A percentile compares a stretch with the other conserved stretches of the same genome.
Evolutionary conservation across 2,113 vertebrate genomes (phyloP).

Genomic region (Oreochromis aureus): DNA sequence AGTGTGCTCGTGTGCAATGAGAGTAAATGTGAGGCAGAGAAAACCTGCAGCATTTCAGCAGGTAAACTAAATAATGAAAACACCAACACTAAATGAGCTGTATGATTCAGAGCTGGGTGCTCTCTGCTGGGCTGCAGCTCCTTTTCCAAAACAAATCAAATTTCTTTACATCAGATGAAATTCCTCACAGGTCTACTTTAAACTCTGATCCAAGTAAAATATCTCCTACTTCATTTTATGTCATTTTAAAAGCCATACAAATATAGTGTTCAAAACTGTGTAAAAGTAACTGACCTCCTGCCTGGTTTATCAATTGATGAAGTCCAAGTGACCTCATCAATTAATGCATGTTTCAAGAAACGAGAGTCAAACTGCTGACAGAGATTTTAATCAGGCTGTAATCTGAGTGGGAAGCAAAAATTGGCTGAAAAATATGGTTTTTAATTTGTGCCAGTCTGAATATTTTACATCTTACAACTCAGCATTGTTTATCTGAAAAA

Average conservation of each 20-base stretch:
- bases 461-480: neutral
- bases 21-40: neutral
- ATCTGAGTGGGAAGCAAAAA: neutral
- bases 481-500: neutral
- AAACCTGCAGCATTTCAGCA: neutral
- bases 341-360: fast-evolving
- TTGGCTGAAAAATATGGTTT: fast-evolving
- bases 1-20: neutral
- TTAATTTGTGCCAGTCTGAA: neutral
- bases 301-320: neutral
- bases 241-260: neutral
- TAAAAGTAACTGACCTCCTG: neutral
- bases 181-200: fast-evolving
- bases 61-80: neutral
- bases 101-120: neutral
- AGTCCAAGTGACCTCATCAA: neutral
- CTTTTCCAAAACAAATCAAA: neutral
- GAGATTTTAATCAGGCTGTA: fast-evolving
- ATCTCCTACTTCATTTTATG: neutral
- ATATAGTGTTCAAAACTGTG: neutral
- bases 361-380: fast-evolving
- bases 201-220: neutral
- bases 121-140: neutral
- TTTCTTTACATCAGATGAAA: neutral
- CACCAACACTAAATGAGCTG: neutral